Evolutionary conservation across 2,113 vertebrate genomes (phyloP).

Genomic region (Alligator mississippiensis): DNA sequence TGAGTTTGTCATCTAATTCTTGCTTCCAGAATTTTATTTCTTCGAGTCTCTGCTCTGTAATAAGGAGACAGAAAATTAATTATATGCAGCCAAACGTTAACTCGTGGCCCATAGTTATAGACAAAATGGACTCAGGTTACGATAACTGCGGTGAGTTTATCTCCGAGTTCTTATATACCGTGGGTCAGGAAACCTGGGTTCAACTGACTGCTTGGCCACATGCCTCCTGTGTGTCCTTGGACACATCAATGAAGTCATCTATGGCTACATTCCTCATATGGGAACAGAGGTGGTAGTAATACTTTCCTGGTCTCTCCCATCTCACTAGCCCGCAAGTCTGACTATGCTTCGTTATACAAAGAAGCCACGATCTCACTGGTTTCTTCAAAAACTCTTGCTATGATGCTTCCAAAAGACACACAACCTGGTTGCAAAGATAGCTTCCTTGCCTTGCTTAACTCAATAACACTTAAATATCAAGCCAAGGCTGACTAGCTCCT

Average conservation of each 20-base stretch:
- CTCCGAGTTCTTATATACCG: background rate
- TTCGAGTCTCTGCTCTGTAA: conserved; percentile 86
- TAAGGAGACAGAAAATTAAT: conserved; percentile 14
- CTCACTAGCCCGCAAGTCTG: background rate
- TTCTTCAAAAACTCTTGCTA: background rate
- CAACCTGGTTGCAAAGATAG: background rate
- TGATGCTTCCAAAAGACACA: background rate
- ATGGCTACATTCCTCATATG: background rate
- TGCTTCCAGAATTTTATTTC: conserved; percentile 90
- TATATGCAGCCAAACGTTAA: background rate
- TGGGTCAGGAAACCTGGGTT: background rate
- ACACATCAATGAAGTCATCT: background rate
- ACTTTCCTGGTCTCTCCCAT: background rate
- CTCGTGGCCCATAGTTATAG: background rate
- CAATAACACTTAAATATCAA: background rate
- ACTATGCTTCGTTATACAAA: background rate
- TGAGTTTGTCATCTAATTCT: conserved; percentile 87
- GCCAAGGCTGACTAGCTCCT: background rate
- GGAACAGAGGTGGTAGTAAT: background rate
- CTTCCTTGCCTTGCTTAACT: background rate
- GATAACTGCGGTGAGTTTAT: too few species aligned
- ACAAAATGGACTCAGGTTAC: background rate
- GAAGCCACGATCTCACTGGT: background rate
- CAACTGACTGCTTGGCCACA: background rate
- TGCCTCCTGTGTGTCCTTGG: background rate